phyloP scores from a whole-genome alignment of 2,888 invertebrate genomes.

The Spilarctia lutea region DNA sequence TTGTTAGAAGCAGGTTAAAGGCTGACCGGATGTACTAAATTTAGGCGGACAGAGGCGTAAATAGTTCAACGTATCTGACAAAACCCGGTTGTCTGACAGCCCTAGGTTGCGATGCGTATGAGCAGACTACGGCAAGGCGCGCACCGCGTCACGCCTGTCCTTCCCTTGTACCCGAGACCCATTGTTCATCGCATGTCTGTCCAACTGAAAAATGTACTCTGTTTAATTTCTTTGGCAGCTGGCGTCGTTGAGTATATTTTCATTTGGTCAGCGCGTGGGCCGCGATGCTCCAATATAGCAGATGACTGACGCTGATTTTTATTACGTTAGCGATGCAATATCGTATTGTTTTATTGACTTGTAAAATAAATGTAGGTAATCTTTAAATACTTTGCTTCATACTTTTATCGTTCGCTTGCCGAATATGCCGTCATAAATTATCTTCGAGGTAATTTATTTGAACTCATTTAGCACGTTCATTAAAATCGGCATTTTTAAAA shows the following conservation, averaged over 20 bases:
- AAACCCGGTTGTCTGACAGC: constrained; percentile 30
- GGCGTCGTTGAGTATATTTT: constrained; percentile 77
- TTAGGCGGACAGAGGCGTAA: constrained; percentile 17
- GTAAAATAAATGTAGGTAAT: constrained; percentile 66
- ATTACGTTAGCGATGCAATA: constrained; percentile 74
- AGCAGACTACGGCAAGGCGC: constrained; percentile 43
- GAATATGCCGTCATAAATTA: constrained; percentile 50
- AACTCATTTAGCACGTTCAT: constrained; percentile 2
- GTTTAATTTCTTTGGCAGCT: constrained; percentile 84
- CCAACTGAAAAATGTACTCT: constrained; percentile 80
- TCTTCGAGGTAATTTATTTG: constrained; percentile 25
- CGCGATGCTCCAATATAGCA: constrained; percentile 70
- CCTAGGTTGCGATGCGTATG: constrained; percentile 32
- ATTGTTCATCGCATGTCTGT: constrained; percentile 79
- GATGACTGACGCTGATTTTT: constrained; percentile 80
- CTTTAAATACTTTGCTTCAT: constrained; percentile 56
- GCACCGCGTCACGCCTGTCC: constrained; percentile 53
- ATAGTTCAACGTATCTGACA: constrained; percentile 19
- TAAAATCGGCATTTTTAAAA: constrained; percentile 1
- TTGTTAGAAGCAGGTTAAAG: constrained; percentile 15
- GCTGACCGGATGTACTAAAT: constrained; percentile 14
- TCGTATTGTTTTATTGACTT: constrained; percentile 79
- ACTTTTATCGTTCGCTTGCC: constrained; percentile 33
- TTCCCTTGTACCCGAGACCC: constrained; percentile 76
- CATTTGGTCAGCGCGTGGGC: constrained; percentile 78